Evolutionary conservation across 2,797 vertebrate genomes (phyloP), one percentile per base, ranked within the genome.

Genomic region (Dryobates pubescens): DNA sequence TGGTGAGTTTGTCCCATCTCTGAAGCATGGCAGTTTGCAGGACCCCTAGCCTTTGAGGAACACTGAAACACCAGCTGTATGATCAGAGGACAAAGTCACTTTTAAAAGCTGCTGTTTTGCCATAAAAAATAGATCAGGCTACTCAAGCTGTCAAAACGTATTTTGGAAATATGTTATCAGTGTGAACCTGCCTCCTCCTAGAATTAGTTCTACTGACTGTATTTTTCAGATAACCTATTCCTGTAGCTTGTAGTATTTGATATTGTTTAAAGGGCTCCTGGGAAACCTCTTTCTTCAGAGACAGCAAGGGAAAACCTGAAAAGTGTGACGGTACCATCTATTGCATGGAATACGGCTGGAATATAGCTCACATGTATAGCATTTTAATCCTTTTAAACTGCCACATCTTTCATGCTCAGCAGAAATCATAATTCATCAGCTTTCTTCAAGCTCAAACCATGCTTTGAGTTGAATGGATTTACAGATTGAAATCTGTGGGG

Each of bases 41-140:
- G 36, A 69, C 79, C 38, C 3, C 1, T 20, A 54, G 43, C 9
- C 69, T 82, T 36, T 76, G 58, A 64, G 57, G 22, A 86, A 10
- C 26, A 41, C 0, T 81, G 82, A 56, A 72, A 29, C 17, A 78
- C 29, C 19, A 36, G 7, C 47, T 65, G 18, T 15, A 43, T 1
- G 3, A 59, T 8, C 36, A 93, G 75, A 88, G 74, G n/a, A 86
- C 71, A 67, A 80, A 75, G 26, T 67, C 7, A 30, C 4, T 53
- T 86, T 70, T 70, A 53, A 84, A 85, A 90, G 43, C 24, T 76
- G 24, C 47, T 79, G 17, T 58, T 88, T 88, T 88, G n/a, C 71
- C n/a, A 49, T 73, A 53, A 92, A 72, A 95, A 86, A 38, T 57
- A 92, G 67, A 82, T 84, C 53, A 88, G 83, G 16, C 16, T 32